Evolutionary conservation across 2,113 vertebrate species (phyloP).

Genomic region (Sylvilagus bachmani): DNA sequence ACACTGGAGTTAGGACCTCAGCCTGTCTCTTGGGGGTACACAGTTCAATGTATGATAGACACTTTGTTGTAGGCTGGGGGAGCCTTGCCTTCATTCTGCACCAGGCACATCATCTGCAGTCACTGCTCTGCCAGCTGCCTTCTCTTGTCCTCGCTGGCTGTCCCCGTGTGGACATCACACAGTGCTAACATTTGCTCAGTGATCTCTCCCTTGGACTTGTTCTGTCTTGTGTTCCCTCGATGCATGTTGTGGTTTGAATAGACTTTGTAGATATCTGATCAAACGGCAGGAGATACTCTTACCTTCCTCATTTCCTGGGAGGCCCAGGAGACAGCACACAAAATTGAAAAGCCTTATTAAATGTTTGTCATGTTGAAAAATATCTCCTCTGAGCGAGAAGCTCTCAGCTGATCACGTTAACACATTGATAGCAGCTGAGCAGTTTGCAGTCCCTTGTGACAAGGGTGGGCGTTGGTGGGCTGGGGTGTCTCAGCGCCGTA

Average conservation of each 20-base stretch:
- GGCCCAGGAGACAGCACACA: background rate
- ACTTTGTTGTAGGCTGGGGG: background rate
- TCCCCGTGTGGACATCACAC: background rate
- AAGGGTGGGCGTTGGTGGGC: background rate
- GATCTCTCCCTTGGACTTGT: background rate
- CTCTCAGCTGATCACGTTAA: background rate
- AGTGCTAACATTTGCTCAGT: background rate
- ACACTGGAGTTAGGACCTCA: background rate
- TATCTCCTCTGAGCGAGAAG: background rate
- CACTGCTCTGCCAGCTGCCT: background rate
- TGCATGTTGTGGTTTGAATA: slow-evolving; percentile 12
- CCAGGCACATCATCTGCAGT: background rate
- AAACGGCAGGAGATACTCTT: slow-evolving; percentile 29
- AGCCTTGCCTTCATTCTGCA: background rate
- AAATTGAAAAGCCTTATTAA: slow-evolving; percentile 66
- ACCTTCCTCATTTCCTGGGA: slow-evolving; percentile 38
- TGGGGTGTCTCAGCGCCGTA: background rate
- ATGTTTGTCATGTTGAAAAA: slow-evolving; percentile 45
- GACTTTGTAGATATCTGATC: background rate
- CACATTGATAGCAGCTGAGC: background rate
- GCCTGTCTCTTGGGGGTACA: background rate
- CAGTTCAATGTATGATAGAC: background rate
- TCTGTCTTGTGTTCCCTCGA: background rate
- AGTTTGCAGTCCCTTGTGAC: background rate
- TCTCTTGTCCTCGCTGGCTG: background rate